Base-by-base conservation (phyloP, 1,140 invertebrate genomes). In the Sitodiplosis mosellana region DNA sequence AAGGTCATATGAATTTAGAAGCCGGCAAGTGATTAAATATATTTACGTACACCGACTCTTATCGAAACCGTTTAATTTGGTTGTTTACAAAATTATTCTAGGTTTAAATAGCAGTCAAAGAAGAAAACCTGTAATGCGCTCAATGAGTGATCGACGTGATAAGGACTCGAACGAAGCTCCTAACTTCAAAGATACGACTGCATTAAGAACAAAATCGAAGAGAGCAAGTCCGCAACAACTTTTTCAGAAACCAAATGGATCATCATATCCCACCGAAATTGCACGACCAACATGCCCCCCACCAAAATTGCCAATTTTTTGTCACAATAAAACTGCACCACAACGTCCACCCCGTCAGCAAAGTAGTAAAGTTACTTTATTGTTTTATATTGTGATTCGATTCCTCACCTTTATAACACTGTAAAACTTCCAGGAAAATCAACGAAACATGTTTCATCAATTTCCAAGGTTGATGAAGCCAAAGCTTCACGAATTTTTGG, bases 181-280 rank as follows among this genome's bases (percentile, higher is more conserved):
- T 61, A 56, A 59, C 60, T 78, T 81, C 65, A 67, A 74, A 67
- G 73, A 87, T 57, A 85, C 82, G 15, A 87, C 86, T 81, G 76
- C 83, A 17, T 66, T 87, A 50, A 73, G 80, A 53, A 67, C 76
- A n/a, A 74, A 73, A 56, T 68, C 68, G 52, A 73, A 69, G 55
- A 62, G 73, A 57, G 68, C 64, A 41, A 72, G 76, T 59, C 69
- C 71, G 36, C 69, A 72, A 57, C 69, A 75, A 66, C 70, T 74
- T 55, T 75, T 75, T 53, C 53, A 10, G 10, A n/a, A 47, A 15
- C 2, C 49, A 49, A 48, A 34, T 48, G 40, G 18, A 62, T 65
- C 27, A 47, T 33, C 5, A 44, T 12, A 2, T 20, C 55, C 52
- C 49, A 54, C n/a, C n/a, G n/a, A n/a, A n/a, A n/a, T n/a, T n/a